phyloP scores from a whole-genome alignment of 1,140 invertebrate species.

The Archegozetes longisetosus region DNA sequence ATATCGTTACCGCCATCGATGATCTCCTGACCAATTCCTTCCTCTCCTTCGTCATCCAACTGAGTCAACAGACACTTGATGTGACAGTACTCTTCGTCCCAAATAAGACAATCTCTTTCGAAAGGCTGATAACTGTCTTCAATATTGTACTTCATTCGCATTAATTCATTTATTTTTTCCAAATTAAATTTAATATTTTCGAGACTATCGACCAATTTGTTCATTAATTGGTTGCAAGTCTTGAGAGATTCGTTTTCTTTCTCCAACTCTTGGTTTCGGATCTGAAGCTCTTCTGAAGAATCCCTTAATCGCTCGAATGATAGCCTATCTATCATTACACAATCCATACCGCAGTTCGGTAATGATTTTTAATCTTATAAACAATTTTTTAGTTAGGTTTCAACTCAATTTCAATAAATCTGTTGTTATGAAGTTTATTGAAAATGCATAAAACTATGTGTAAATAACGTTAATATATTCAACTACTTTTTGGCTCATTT shows the following conservation, averaged over 20 bases:
- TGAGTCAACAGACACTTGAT: background rate
- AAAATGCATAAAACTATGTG: too few species aligned
- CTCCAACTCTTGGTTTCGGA: background rate
- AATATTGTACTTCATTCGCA: background rate
- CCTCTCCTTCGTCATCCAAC: background rate
- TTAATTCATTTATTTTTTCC: background rate
- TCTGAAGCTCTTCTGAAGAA: background rate
- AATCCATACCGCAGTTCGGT: too few species aligned
- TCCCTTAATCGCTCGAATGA: background rate
- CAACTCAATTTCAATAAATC: too few species aligned
- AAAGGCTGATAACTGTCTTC: background rate
- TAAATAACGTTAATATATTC: too few species aligned
- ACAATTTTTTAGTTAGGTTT: too few species aligned
- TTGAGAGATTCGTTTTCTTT: background rate
- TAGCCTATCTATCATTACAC: background rate
- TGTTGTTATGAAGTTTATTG: too few species aligned
- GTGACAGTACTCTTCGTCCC: background rate
- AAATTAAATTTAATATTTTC: background rate
- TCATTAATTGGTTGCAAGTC: background rate
- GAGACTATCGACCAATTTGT: background rate
- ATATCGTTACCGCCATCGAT: background rate
- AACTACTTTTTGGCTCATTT: too few species aligned
- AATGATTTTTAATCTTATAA: too few species aligned
- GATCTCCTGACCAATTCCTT: background rate
- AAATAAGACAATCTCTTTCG: background rate